Evolutionary conservation across 2,113 vertebrate genomes (phyloP), one percentile per base, ranked within the genome.

Genomic region (Gymnarchus niloticus): DNA sequence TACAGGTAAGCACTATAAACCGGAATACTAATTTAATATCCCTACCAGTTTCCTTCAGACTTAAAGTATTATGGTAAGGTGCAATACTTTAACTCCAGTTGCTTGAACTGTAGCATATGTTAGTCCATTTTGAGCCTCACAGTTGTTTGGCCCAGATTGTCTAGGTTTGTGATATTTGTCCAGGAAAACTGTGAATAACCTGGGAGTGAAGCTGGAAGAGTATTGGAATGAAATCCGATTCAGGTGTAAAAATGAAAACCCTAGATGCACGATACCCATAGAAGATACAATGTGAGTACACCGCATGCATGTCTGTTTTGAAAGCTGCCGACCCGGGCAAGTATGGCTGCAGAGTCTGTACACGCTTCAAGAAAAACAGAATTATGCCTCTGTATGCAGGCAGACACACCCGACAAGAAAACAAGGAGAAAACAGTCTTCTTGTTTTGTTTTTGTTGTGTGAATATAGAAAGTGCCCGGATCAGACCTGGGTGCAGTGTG

Each of bases 401-500:
- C 6, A 14, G 33, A 59, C 52, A 37, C 19, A 9, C 19, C 21
- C 54, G 8, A 23, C 9, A 52, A 12, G n/a, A n/a, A n/a, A n/a
- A n/a, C n/a, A n/a, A n/a, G n/a, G n/a, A n/a, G n/a, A n/a, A n/a
- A n/a, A n/a, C n/a, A n/a, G n/a, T n/a, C n/a, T n/a, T 52, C 12
- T 12, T 52, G 51, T 52, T 41, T 41, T 17, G 65, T 37, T 69
- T 69, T 41, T 78, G 14, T 1, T 48, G 21, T 81, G 10, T 49
- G 25, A 28, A 4, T 81, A 28, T 37, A 99, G 98, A 88, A 97
- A 98, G 65, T 90, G 90, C 84, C 97, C 98, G 56, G 98, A 99
- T 92, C 98, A 99, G 91, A 97, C 91, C n/a, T 99, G 98, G 98
- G 97, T 92, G 44, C 97, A 98, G 12, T 99, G 98, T 57, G 95